A percentile compares a stretch with the other conserved stretches of the same genome.
These are phyloP conservation scores for Mercenaria mercenaria DNA, from an alignment of 1,140 invertebrate species.

Conservation along the genomic window DNA sequence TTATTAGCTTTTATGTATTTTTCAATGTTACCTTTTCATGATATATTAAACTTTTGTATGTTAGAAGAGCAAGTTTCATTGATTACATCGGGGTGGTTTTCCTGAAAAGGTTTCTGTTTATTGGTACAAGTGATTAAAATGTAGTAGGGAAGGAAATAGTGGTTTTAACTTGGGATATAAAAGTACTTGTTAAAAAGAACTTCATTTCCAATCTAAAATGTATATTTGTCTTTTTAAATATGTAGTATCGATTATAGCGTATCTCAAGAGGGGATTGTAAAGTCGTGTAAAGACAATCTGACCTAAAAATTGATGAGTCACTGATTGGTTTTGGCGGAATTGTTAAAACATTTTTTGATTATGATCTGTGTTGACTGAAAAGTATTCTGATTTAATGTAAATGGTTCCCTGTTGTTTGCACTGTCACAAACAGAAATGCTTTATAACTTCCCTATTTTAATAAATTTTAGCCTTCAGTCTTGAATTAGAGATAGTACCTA, in stretches of 20 bases:
- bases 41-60: neutral
- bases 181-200: neutral
- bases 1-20: neutral
- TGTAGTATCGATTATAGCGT: neutral
- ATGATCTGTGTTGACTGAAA: too few relatives aligned
- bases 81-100: neutral
- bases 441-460: too few relatives aligned
- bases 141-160: neutral
- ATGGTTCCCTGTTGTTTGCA: too few relatives aligned
- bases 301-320: conserved; percentile 15
- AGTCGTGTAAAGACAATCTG: neutral
- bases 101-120: neutral
- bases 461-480: too few relatives aligned
- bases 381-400: too few relatives aligned
- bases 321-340: neutral
- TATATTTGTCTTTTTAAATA: neutral
- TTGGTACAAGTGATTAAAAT: conserved; percentile 11
- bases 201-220: conserved; percentile 1
- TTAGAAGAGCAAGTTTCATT: conserved; percentile 5
- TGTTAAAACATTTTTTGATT: neutral
- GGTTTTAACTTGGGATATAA: neutral
- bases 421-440: too few relatives aligned
- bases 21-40: neutral
- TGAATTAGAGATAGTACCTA: too few relatives aligned
- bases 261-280: neutral